A percentile compares a stretch with the other conserved stretches of the same genome.
Evolutionary conservation across 2,888 invertebrate genomes (phyloP).

Genomic region (Ennomos erosarius): DNA sequence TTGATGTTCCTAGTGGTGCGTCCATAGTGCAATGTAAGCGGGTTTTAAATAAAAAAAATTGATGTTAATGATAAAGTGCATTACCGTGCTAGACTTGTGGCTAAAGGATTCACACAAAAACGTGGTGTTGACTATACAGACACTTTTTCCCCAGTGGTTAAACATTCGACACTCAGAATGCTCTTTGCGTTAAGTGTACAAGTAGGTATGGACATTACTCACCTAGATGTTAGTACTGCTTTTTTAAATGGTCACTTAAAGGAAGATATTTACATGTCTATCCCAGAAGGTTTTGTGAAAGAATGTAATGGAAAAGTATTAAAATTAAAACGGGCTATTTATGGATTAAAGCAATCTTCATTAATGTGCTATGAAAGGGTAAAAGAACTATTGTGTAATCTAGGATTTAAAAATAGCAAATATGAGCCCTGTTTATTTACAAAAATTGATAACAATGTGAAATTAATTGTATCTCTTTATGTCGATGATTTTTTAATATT

Average conservation of each 20-base stretch:
- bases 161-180: background rate
- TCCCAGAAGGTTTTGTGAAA: background rate
- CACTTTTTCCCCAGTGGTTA: background rate
- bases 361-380: slow-evolving; percentile 36
- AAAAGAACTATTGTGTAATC: no score
- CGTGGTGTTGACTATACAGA: slow-evolving; percentile 2
- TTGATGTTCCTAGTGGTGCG: slow-evolving; percentile 14
- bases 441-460: slow-evolving; percentile 28
- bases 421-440: slow-evolving; percentile 44
- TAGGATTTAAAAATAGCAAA: no score
- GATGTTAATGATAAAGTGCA: slow-evolving; percentile 16
- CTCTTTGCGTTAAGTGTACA: background rate
- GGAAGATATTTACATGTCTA: slow-evolving; percentile 9
- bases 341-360: slow-evolving; percentile 4
- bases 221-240: slow-evolving; percentile 15
- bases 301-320: background rate
- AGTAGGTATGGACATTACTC: slow-evolving; percentile 6
- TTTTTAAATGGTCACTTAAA: slow-evolving; percentile 18
- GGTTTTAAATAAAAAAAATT: slow-evolving; percentile 19
- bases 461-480: slow-evolving; percentile 36
- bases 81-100: slow-evolving; percentile 25
- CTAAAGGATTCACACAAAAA: slow-evolving; percentile 26
- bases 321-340: slow-evolving; percentile 5
- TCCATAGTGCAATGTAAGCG: slow-evolving; percentile 12
- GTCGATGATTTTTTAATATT: slow-evolving; percentile 43